Conservation (phyloP, 2,888 invertebrate genomes). For the Callinectes sapidus region DNA sequence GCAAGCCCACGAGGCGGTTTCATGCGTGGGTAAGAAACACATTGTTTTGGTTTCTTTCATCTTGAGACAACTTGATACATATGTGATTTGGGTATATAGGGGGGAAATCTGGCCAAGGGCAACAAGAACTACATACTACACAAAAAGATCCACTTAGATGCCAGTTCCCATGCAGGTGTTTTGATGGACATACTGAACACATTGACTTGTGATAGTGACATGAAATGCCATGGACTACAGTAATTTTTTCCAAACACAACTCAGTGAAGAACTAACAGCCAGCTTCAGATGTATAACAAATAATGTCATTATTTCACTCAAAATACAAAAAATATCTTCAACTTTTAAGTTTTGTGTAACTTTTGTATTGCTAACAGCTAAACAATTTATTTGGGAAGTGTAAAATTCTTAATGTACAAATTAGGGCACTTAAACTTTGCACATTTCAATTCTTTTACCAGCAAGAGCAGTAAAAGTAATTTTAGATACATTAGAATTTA, state of each 20-base stretch:
- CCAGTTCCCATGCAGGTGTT: no score
- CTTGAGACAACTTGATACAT: neutral
- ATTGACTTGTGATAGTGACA: no score
- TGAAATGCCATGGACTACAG: no score
- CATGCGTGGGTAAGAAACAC: slow-evolving; percentile 46
- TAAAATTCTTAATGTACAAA: neutral
- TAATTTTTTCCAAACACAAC: no score
- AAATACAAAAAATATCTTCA: neutral
- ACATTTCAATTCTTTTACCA: neutral
- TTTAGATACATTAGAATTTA: neutral
- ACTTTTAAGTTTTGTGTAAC: neutral
- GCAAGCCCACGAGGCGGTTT: slow-evolving; percentile 27
- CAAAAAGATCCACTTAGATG: no score
- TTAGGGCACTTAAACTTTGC: neutral
- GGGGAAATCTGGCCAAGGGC: no score
- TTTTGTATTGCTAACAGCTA: neutral
- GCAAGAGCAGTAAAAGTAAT: neutral
- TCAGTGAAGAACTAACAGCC: no score
- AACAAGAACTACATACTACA: no score
- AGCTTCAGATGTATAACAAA: neutral
- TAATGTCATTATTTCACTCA: neutral
- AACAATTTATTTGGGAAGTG: neutral
- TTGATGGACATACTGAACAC: no score
- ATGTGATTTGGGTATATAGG: no score
- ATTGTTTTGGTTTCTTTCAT: neutral